A percentile compares a stretch with the other conserved stretches of the same genome.
Conservation (phyloP, 1,140 invertebrate genomes). For the Samia ricini region DNA sequence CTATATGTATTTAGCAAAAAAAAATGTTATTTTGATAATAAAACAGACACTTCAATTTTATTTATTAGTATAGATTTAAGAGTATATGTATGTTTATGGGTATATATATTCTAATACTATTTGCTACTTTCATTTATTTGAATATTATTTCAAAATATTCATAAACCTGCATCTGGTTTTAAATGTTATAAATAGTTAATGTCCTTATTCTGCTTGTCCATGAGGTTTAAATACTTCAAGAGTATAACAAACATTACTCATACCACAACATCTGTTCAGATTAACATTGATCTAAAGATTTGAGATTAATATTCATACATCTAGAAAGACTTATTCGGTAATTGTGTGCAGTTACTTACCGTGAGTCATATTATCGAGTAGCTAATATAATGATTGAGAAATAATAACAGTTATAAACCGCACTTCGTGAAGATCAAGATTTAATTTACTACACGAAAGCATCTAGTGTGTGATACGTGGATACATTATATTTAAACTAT, state of each 20-base stretch:
- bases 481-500: slow-evolving; percentile 20
- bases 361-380: slow-evolving; percentile 13
- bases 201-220: too few species aligned
- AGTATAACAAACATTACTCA: neutral
- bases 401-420: slow-evolving; percentile 23
- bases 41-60: too few species aligned
- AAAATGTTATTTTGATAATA: too few species aligned
- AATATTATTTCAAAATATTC: too few species aligned
- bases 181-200: too few species aligned
- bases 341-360: neutral
- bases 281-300: neutral
- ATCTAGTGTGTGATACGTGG: slow-evolving; percentile 40
- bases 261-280: neutral
- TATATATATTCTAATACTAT: too few species aligned
- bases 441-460: slow-evolving; percentile 21
- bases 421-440: slow-evolving; percentile 12
- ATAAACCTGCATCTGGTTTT: too few species aligned
- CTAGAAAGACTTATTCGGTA: neutral
- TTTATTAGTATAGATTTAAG: too few species aligned
- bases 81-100: too few species aligned
- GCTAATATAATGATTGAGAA: slow-evolving; percentile 16
- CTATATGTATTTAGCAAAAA: too few species aligned
- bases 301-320: neutral
- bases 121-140: too few species aligned
- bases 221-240: neutral